Conservation (phyloP, 2,113 vertebrate genomes). For the Lates calcarifer region DNA sequence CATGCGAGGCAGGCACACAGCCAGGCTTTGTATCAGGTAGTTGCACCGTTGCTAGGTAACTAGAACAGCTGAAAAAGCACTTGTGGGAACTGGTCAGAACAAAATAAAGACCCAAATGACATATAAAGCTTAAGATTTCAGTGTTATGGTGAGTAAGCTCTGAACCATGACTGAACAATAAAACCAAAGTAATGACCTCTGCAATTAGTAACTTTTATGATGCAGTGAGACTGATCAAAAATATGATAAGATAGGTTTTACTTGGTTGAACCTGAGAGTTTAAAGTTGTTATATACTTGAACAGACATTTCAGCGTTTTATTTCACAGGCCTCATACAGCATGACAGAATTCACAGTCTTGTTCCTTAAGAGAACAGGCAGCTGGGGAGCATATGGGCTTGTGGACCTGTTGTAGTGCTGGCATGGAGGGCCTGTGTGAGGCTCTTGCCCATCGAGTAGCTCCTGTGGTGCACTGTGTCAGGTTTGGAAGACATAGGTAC, state of each 20-base stretch:
- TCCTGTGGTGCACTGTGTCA: slow-evolving; percentile 49
- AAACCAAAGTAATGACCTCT: not conserved
- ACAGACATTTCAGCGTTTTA: slow-evolving; percentile 4
- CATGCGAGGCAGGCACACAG: not conserved
- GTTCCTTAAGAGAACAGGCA: slow-evolving; percentile 74
- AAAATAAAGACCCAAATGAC: slow-evolving; percentile 3
- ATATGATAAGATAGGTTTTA: not conserved
- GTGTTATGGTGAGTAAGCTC: not conserved
- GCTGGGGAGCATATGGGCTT: slow-evolving; percentile 40
- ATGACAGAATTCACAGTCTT: not conserved
- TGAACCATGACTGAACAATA: not conserved
- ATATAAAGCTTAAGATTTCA: not conserved
- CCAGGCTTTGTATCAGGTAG: slow-evolving; percentile 28
- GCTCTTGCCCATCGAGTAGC: slow-evolving; percentile 55
- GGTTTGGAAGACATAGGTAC: slow-evolving; percentile 36
- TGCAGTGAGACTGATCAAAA: not conserved
- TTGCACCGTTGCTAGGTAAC: slow-evolving; percentile 68
- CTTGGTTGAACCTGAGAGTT: slow-evolving; percentile 2
- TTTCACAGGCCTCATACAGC: slow-evolving; percentile 20
- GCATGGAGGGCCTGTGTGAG: slow-evolving; percentile 53
- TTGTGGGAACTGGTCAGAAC: slow-evolving; percentile 27
- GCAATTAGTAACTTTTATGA: not conserved
- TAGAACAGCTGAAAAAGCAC: slow-evolving; percentile 46
- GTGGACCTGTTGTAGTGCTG: slow-evolving; percentile 46
- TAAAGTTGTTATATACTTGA: not conserved